Conservation (phyloP, 2,888 invertebrate species). For the Clunio marinus region DNA sequence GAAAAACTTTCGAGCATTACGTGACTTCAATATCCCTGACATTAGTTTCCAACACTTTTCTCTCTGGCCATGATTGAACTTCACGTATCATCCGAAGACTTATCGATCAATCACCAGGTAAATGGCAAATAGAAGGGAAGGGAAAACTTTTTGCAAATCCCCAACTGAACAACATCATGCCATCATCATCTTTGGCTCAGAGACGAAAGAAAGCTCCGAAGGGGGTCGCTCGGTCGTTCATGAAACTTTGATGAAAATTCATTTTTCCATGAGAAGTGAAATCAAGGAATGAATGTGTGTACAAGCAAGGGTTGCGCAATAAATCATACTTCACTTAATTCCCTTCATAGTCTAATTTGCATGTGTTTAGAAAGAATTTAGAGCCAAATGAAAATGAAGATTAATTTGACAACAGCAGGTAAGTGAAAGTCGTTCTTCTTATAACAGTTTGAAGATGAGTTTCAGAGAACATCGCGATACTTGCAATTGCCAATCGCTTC, state of each 20-base stretch:
- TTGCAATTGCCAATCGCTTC: not conserved
- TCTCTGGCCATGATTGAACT: constrained; percentile 32
- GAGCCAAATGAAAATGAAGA: constrained; percentile 20
- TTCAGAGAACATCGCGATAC: not conserved
- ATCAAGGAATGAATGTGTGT: not conserved
- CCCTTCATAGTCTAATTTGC: constrained; percentile 28
- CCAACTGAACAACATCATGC: constrained; percentile 23
- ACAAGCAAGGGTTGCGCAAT: not conserved
- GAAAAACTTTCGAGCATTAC: constrained; percentile 25
- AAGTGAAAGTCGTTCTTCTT: too few relatives aligned
- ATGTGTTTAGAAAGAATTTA: not conserved
- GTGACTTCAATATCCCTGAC: constrained; percentile 35
- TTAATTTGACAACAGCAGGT: constrained; percentile 22
- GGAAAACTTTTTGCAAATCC: constrained; percentile 26
- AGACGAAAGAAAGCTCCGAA: not conserved
- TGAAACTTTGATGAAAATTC: too few relatives aligned
- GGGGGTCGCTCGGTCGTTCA: too few relatives aligned
- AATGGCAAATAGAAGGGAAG: constrained; percentile 8
- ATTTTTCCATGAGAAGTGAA: not conserved
- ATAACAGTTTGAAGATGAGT: too few relatives aligned
- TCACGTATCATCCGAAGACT: constrained; percentile 37
- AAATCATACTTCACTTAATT: constrained; percentile 30
- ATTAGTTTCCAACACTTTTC: constrained; percentile 32
- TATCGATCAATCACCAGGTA: constrained; percentile 35
- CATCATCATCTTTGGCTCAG: constrained; percentile 5